Evolutionary conservation across 1,140 invertebrate species (phyloP).

Genomic region (Macrocentrus cingulum): DNA sequence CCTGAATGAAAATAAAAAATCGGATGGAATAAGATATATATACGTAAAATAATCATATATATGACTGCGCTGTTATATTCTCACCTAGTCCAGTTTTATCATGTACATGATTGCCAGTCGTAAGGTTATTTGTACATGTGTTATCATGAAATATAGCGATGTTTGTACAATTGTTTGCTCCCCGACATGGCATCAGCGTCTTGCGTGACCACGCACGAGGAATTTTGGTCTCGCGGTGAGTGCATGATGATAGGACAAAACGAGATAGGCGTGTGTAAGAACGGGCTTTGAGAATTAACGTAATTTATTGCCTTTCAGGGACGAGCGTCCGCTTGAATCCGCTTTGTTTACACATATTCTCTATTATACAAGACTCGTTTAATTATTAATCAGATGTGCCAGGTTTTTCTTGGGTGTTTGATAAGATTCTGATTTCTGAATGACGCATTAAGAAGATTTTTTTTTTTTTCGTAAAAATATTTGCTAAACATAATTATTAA

Average conservation of each 20-base stretch:
- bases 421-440: not conserved
- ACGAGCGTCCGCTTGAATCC: not conserved
- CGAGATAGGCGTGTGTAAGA: not conserved
- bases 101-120: slow-evolving; percentile 46
- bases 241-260: slow-evolving; percentile 1
- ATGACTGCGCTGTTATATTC: no score
- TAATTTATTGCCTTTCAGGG: slow-evolving; percentile 25
- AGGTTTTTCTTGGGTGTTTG: not conserved
- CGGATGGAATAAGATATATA: no score
- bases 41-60: no score
- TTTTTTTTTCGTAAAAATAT: no score
- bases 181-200: slow-evolving; percentile 26
- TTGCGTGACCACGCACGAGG: slow-evolving; percentile 46
- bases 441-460: no score
- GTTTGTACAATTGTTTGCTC: slow-evolving; percentile 58
- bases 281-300: slow-evolving; percentile 34
- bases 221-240: slow-evolving; percentile 31
- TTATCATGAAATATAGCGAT: slow-evolving; percentile 55
- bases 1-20: no score
- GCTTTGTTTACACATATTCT: not conserved
- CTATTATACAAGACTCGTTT: not conserved
- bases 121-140: slow-evolving; percentile 56
- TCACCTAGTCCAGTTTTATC: slow-evolving; percentile 50
- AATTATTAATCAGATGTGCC: not conserved
- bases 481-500: no score